phyloP scores from a whole-genome alignment of 2,113 vertebrate species.

The Pontoporia blainvillei region DNA sequence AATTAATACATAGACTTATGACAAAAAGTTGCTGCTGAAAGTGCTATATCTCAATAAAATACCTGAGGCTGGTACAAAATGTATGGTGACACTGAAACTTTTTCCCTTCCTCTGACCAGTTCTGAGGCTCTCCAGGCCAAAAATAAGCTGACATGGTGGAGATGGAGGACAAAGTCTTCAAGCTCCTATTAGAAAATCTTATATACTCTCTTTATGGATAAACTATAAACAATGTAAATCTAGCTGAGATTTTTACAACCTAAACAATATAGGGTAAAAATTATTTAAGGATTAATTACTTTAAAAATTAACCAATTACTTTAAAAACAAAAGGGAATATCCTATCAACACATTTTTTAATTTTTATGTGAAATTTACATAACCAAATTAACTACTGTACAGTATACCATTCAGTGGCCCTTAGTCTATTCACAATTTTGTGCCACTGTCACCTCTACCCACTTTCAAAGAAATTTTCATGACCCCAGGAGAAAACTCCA shows the following conservation, averaged over 20 bases:
- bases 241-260: not conserved
- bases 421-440: not conserved
- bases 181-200: not conserved
- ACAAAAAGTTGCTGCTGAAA: not conserved
- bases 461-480: not conserved
- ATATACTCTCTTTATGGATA: not conserved
- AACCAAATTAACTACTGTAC: not conserved
- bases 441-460: not conserved
- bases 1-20: not conserved
- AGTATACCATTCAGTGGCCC: not conserved
- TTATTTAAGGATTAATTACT: not conserved
- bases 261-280: not conserved
- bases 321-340: not conserved
- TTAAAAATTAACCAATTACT: not conserved
- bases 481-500: not conserved
- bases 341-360: not conserved
- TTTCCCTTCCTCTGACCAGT: not conserved
- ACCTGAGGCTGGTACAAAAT: not conserved
- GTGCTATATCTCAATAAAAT: not conserved
- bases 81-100: not conserved
- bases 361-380: not conserved
- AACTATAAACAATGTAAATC: not conserved
- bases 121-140: not conserved
- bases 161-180: not conserved
- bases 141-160: not conserved